Evolutionary conservation across 2,888 invertebrate species (phyloP).

Genomic region (Antheraea yamamai): DNA sequence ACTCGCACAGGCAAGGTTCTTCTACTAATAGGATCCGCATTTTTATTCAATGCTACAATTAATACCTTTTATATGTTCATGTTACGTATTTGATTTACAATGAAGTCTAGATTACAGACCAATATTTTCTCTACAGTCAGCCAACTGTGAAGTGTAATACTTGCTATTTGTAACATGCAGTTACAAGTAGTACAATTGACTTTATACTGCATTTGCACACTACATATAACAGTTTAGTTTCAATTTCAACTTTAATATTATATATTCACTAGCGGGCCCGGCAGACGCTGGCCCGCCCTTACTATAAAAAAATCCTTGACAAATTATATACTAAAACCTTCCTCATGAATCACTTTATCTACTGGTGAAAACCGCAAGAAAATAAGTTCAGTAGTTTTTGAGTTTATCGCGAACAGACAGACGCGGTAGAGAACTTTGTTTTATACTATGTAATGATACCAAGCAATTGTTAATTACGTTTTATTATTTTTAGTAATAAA

Average conservation of each 20-base stretch:
- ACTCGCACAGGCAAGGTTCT: neutral
- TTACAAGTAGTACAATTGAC: conserved; percentile 20
- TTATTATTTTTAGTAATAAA: too few relatives aligned
- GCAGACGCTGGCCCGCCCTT: too few relatives aligned
- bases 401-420: too few relatives aligned
- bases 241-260: neutral
- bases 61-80: neutral
- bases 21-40: neutral
- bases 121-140: conserved; percentile 46
- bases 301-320: too few relatives aligned
- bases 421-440: too few relatives aligned
- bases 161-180: conserved; percentile 34
- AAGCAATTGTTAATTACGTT: too few relatives aligned
- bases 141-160: conserved; percentile 46
- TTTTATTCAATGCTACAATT: neutral
- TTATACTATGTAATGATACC: too few relatives aligned
- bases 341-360: too few relatives aligned
- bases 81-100: neutral
- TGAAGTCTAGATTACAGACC: conserved; percentile 19
- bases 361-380: too few relatives aligned
- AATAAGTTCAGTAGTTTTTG: too few relatives aligned
- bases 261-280: too few relatives aligned
- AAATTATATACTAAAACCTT: too few relatives aligned
- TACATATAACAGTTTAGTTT: neutral
- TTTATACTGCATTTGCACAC: neutral